These are phyloP conservation scores for Trachelus troglodyta DNA, from an alignment of 2,888 invertebrate species.

Conservation along the genomic window DNA sequence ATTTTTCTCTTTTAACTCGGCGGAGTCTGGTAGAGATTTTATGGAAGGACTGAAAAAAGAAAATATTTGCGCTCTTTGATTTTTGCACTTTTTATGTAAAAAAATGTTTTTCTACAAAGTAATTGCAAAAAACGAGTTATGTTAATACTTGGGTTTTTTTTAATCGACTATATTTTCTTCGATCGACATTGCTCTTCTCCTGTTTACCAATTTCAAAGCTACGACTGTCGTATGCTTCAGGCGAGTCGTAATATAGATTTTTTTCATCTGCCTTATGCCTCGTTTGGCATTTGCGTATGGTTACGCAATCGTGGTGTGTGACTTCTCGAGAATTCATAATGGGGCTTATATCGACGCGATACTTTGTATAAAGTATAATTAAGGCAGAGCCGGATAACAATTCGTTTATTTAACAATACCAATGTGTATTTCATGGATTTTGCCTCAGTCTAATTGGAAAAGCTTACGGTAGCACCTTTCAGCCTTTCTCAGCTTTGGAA, in stretches of 20 bases:
- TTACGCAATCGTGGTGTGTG: too few relatives aligned
- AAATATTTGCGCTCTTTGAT: background rate
- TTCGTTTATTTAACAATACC: background rate
- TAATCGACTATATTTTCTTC: background rate
- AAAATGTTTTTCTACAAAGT: background rate
- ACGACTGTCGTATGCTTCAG: too few relatives aligned
- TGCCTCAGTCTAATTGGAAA: conserved; percentile 18
- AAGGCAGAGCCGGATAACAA: background rate
- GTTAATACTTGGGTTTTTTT: background rate
- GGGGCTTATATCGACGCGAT: background rate
- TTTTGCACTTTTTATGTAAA: background rate
- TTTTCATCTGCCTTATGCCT: background rate
- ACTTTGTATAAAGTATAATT: background rate
- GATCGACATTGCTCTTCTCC: background rate
- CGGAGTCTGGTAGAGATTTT: background rate
- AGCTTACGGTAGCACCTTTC: background rate
- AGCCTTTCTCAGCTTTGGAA: background rate
- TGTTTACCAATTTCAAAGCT: background rate
- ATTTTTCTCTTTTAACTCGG: background rate
- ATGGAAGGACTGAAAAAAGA: background rate
- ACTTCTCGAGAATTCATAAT: too few relatives aligned
- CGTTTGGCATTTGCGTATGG: background rate
- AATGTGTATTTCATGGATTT: conserved; percentile 10
- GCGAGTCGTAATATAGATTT: background rate
- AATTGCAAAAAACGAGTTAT: background rate